Base-by-base conservation (phyloP, 2,797 vertebrate genomes). In the Tenualosa ilisha region DNA sequence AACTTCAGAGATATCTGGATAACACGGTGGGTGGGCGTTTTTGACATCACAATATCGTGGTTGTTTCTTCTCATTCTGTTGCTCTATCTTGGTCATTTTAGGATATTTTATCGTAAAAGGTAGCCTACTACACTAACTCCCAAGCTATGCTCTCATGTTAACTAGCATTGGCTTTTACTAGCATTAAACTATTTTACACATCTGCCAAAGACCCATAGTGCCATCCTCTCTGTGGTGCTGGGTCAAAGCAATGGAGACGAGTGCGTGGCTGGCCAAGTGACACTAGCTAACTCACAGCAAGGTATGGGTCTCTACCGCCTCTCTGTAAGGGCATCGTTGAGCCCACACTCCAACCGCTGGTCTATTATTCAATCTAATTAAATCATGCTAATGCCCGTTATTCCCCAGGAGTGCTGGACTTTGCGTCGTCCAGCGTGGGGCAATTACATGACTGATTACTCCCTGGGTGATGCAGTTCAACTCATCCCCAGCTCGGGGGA, bases 391-490 rank as follows among this genome's bases (percentile, higher is more conserved):
- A 91, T 91, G 86, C 85, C 81, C 37, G 63, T 6, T 86, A 91
- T 89, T 89, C 90, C 90, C 90, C 87, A 87, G 86, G 88, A 75
- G 86, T 85, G 86, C 84, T 83, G 81, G 81, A 82, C 88, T 89
- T 81, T 75, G 37, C 68, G 68, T 75, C 15, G 68, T 40, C 37
- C 68, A 40, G 88, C 82, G 79, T 87, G 24, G 83, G 84, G 84
- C 90, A 89, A 89, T 90, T 90, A 90, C 82, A 81, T 59, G 82
- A 88, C 88, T 90, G 89, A 90, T 89, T 84, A 89, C 87, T 88
- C 90, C 90, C 90, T 84, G 81, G 90, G 86, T 89, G 86, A 88
- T 87, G 88, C 87, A 87, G 82, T 88, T 88, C 84, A 63, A 49
- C 63, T 82, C 37, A 83, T 53, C 81, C 86, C 81, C 86, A 86